These are phyloP conservation scores for Ceramica pisi DNA, from an alignment of 2,888 invertebrate genomes.

Conservation along the genomic window DNA sequence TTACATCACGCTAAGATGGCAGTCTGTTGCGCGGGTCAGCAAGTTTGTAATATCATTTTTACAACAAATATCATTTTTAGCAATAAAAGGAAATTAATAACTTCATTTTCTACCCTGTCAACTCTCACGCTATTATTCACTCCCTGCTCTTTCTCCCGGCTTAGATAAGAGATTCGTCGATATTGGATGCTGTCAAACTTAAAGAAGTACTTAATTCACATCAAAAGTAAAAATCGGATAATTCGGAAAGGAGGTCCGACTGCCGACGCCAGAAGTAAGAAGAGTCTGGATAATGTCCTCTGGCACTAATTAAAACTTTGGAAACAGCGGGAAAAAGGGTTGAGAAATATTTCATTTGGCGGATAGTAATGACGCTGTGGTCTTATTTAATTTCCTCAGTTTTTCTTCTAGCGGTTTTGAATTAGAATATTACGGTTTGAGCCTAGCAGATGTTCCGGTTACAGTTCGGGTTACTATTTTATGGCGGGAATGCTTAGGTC, in stretches of 20 bases:
- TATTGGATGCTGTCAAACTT: constrained; percentile 68
- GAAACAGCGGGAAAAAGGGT: constrained; percentile 87
- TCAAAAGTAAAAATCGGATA: constrained; percentile 79
- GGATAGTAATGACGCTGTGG: constrained; percentile 86
- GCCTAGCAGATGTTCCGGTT: constrained; percentile 8
- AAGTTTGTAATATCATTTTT: too few relatives aligned
- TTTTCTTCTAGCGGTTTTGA: constrained; percentile 78
- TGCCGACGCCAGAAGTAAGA: constrained; percentile 80
- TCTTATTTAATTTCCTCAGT: constrained; percentile 83
- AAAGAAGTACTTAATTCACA: constrained; percentile 73
- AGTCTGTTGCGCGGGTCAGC: too few relatives aligned
- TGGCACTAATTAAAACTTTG: constrained; percentile 90
- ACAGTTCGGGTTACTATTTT: neutral
- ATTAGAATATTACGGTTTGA: constrained; percentile 72
- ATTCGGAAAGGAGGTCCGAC: constrained; percentile 79
- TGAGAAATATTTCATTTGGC: constrained; percentile 87
- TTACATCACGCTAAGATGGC: too few relatives aligned
- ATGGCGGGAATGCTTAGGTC: neutral
- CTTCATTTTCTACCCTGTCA: neutral
- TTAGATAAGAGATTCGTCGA: constrained; percentile 54
- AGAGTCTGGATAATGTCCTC: constrained; percentile 88
- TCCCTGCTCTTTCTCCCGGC: neutral
- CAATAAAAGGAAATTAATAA: too few relatives aligned
- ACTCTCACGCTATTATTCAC: neutral
- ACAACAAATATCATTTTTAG: too few relatives aligned